A percentile compares a stretch with the other conserved stretches of the same genome.
Evolutionary conservation across 1,140 invertebrate genomes (phyloP).

Genomic region (Hirudo medicinalis): DNA sequence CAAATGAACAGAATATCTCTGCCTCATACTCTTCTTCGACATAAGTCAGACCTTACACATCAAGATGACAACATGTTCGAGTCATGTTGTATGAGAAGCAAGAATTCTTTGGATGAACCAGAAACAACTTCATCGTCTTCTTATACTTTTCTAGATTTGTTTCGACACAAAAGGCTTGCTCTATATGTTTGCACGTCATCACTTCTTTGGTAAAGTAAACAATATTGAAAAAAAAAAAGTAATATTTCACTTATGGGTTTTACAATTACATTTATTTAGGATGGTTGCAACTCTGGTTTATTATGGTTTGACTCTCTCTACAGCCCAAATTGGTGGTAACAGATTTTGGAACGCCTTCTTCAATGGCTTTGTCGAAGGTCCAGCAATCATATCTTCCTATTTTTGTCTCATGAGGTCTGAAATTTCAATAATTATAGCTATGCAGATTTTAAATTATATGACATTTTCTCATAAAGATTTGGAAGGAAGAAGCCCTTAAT

Average conservation of each 20-base stretch:
- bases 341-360: constrained; percentile 38
- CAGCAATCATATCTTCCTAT: constrained; percentile 47
- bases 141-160: too few relatives aligned
- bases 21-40: background rate
- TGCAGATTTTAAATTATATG: background rate
- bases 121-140: background rate
- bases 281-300: constrained; percentile 51
- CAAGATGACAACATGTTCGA: background rate
- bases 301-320: constrained; percentile 51
- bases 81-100: background rate
- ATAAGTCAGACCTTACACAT: too few relatives aligned
- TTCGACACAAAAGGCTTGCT: too few relatives aligned
- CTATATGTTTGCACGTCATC: constrained; percentile 7
- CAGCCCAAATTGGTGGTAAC: constrained; percentile 32
- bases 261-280: constrained; percentile 37
- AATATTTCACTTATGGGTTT: constrained; percentile 24
- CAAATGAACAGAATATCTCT: constrained; percentile 4
- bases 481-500: constrained; percentile 13
- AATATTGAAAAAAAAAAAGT: constrained; percentile 28
- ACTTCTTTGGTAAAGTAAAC: constrained; percentile 22
- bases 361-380: constrained; percentile 58
- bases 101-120: background rate
- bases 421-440: background rate
- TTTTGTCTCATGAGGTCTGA: background rate
- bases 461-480: constrained; percentile 9